Conservation (phyloP, 2,113 vertebrate genomes). For the Dipodomys ordii region DNA sequence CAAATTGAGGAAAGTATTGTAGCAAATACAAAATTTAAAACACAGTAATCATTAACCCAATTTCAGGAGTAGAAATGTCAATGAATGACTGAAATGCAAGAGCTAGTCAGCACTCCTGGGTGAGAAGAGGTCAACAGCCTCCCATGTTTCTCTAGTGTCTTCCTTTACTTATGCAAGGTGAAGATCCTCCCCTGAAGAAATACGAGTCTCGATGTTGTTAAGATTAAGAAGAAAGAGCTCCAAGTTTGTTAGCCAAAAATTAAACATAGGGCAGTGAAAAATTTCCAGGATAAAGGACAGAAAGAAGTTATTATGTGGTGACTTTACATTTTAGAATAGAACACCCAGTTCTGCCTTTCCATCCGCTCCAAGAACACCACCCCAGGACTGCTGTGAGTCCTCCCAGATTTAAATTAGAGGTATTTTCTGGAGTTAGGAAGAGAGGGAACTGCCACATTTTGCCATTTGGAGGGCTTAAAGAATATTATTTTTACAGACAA, state of each 20-base stretch:
- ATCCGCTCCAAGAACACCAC: not conserved
- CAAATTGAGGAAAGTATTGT: not conserved
- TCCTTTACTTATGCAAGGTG: not conserved
- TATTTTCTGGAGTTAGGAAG: not conserved
- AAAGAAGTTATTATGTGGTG: not conserved
- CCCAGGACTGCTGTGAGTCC: not conserved
- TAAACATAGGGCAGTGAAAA: not conserved
- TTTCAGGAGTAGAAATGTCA: not conserved
- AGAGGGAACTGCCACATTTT: not conserved
- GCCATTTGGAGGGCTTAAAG: not conserved
- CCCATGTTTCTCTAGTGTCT: rapidly evolving
- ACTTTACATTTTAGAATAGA: not conserved
- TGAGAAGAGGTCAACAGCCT: not conserved
- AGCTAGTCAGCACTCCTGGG: not conserved
- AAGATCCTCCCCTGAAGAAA: not conserved
- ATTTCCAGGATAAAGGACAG: not conserved
- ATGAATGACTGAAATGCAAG: not conserved
- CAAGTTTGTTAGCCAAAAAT: not conserved
- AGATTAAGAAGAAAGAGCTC: not conserved
- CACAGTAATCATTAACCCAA: not conserved
- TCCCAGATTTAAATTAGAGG: not conserved
- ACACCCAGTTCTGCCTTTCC: not conserved
- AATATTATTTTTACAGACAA: not conserved
- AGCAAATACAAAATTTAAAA: not conserved
- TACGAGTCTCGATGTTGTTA: not conserved